phyloP scores from a whole-genome alignment of 1,140 invertebrate genomes.

The Monomorium pharaonis region DNA sequence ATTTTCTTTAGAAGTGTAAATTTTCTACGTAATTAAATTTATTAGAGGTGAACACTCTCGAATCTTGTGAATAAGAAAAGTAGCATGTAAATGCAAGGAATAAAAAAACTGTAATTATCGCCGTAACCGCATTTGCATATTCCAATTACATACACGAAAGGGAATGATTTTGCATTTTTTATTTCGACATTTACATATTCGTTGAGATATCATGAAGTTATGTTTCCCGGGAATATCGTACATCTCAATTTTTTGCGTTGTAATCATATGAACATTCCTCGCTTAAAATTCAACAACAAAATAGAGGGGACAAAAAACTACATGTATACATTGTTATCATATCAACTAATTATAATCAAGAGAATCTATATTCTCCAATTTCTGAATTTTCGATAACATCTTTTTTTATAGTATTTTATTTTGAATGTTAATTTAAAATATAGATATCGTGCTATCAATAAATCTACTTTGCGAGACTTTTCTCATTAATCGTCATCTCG shows the following conservation, averaged over 20 bases:
- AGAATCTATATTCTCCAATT: background rate
- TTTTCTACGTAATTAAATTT: background rate
- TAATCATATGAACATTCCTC: background rate
- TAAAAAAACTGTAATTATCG: background rate
- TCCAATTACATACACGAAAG: background rate
- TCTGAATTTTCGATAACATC: background rate
- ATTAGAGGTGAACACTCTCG: background rate
- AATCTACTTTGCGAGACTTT: background rate
- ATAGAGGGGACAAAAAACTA: background rate
- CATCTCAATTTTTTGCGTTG: background rate
- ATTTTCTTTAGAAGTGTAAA: background rate
- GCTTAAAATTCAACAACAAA: background rate
- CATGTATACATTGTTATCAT: background rate
- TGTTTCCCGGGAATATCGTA: background rate
- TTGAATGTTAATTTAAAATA: no score
- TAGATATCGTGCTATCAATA: no score
- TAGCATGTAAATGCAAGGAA: background rate
- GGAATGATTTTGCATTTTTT: background rate
- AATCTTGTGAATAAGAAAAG: background rate
- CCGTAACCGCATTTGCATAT: background rate
- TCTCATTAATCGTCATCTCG: background rate
- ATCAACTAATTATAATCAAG: background rate
- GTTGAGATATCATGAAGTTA: background rate
- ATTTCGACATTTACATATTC: slow-evolving; percentile 8
- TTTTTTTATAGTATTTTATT: no score